Conservation (phyloP, 2,113 vertebrate genomes). For the Pipa parva region DNA sequence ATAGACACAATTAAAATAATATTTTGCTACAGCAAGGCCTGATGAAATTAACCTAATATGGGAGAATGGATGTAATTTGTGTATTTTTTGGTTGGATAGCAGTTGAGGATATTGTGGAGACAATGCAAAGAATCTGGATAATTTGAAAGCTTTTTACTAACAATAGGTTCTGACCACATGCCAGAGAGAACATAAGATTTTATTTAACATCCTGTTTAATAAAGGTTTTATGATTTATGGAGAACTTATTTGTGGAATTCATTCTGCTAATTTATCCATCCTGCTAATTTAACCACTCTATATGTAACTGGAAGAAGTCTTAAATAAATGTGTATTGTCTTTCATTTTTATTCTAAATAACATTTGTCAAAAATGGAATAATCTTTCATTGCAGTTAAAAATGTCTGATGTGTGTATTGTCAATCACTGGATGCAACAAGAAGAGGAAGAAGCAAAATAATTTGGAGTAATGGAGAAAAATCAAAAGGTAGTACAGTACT, state of each 20-base stretch:
- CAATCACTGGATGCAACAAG: no score
- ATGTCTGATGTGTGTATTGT: no score
- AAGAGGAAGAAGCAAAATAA: no score
- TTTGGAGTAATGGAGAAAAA: no score
- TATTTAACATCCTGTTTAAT: conserved; percentile 20
- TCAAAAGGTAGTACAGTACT: no score
- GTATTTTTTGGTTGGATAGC: conserved; percentile 15
- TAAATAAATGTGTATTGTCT: not conserved
- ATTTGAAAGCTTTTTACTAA: conserved; percentile 26
- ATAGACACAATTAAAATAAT: conserved; percentile 15
- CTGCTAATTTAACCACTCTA: no score
- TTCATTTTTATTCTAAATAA: not conserved
- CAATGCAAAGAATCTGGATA: conserved; percentile 35
- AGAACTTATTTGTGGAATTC: conserved; percentile 2
- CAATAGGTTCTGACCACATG: conserved; percentile 20
- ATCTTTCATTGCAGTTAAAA: no score
- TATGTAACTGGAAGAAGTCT: not conserved
- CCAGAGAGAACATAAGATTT: conserved; percentile 34
- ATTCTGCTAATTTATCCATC: not conserved
- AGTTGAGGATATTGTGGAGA: conserved; percentile 26
- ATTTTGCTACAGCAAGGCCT: not conserved
- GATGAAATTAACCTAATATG: conserved; percentile 30
- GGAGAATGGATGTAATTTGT: conserved; percentile 13
- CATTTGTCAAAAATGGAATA: no score
- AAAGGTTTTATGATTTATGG: conserved; percentile 12